Evolutionary conservation across 2,888 invertebrate species (phyloP).

Genomic region (Germaria angustata): DNA sequence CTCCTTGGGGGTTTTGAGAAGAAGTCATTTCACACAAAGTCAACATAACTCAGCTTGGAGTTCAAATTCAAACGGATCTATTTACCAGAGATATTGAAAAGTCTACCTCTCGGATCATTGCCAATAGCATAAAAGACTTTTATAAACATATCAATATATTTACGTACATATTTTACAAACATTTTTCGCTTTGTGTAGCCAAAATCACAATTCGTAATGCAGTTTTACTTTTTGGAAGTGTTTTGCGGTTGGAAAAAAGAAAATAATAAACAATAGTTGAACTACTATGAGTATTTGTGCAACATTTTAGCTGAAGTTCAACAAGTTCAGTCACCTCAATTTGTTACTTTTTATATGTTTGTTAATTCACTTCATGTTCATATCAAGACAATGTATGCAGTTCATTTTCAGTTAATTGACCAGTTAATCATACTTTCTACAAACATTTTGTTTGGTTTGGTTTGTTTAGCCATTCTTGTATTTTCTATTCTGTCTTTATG

Average conservation of each 20-base stretch:
- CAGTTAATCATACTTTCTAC: conserved; percentile 42
- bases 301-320: conserved; percentile 60
- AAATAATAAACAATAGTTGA: background rate
- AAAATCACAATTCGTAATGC: background rate
- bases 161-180: too few relatives aligned
- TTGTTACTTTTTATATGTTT: conserved; percentile 29
- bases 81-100: too few relatives aligned
- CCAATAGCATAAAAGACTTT: too few relatives aligned
- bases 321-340: conserved; percentile 65
- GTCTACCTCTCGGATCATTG: too few relatives aligned
- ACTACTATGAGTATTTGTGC: conserved; percentile 36
- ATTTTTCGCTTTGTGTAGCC: background rate
- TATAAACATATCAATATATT: too few relatives aligned
- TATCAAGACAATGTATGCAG: conserved; percentile 1
- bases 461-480: conserved; percentile 2
- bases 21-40: too few relatives aligned
- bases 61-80: too few relatives aligned
- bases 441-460: conserved; percentile 34
- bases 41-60: too few relatives aligned
- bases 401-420: conserved; percentile 20
- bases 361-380: conserved; percentile 34
- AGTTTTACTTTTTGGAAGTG: conserved; percentile 4
- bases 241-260: background rate
- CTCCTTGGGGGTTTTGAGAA: too few relatives aligned
- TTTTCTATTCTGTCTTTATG: conserved; percentile 10